Evolutionary conservation across 1,140 invertebrate species (phyloP), one percentile per base, ranked within the genome.

Genomic region (Calephelis virginiensis): DNA sequence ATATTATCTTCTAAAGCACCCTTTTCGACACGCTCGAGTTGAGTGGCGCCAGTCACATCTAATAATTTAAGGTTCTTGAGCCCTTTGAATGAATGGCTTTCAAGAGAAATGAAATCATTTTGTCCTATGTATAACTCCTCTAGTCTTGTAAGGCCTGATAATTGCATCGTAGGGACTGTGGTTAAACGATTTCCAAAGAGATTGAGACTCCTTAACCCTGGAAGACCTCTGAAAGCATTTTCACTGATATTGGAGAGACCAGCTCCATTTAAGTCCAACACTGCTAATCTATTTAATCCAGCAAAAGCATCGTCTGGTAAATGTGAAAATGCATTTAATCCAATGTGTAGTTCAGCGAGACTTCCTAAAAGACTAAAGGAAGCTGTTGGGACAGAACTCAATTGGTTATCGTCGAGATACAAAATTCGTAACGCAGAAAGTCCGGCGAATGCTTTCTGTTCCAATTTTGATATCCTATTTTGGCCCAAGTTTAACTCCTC

Each of bases 401-500:
- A 88, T 62, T 95, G 94, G 87, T 98, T 98, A 79, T 97, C 96
- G 74, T 97, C 96, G 50, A 98, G 90, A 78, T 96, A 96, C 0
- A 98, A 90, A 0, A 96, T 95, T 61, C 96, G 91, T 40, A 98
- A 92, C 2, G 95, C 94, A 0, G 92, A 89, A 13, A 98, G 83
- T 1, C 96, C 96, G 59, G 94, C 93, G 77, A 98, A 97, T 3
- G 97, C 96, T 65, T 93, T 93, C 0, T 94, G 92, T 76, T 97
- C 95, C 11, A 98, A 95, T 75, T 93, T 93, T 11, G 95, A 94
- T 78, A 98, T 96, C 69, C 95, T 93, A 83, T 98, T 98, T 79
- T 96, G 94, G 1, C 96, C 96, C 10, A 98, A 92, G 89, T 98
- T 97, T 10, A 98, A 91, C 81, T 97, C 95, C 77, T 97, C 95